Conservation (phyloP, 2,888 invertebrate species). For the Hydraecia micacea region DNA sequence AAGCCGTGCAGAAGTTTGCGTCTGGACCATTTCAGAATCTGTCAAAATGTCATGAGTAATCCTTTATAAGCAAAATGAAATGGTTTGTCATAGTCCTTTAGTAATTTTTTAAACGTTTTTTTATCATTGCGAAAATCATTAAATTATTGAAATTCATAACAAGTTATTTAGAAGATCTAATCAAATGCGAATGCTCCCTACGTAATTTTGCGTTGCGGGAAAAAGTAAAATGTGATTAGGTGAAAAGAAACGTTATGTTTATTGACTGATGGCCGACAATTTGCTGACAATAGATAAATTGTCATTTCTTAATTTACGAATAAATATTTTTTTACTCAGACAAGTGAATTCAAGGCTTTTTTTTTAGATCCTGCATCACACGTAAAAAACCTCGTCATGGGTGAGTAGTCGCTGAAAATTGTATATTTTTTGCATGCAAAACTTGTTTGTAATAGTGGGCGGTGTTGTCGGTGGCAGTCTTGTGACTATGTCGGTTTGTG, state of each 20-base stretch:
- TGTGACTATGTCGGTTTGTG: constrained; percentile 78
- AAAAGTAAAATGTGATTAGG: not conserved
- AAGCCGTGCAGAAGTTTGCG: not conserved
- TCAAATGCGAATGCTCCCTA: not conserved
- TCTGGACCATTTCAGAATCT: constrained; percentile 26
- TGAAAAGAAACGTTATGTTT: constrained; percentile 63
- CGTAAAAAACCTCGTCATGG: constrained; percentile 79
- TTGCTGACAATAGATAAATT: constrained; percentile 68
- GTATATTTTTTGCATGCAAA: constrained; percentile 60
- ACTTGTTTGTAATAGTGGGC: constrained; percentile 82
- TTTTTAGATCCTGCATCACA: constrained; percentile 65
- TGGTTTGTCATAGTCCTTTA: not conserved
- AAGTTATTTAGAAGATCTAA: too few relatives aligned
- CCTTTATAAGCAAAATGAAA: constrained; percentile 33
- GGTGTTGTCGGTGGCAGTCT: constrained; percentile 75
- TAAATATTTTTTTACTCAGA: constrained; percentile 71
- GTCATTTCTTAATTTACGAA: constrained; percentile 75
- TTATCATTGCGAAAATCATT: not conserved
- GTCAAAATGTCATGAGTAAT: constrained; percentile 43
- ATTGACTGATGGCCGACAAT: constrained; percentile 70
- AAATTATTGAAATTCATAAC: not conserved
- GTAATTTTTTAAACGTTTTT: not conserved
- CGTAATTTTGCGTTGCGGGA: not conserved
- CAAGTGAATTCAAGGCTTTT: constrained; percentile 71
- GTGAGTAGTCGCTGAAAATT: constrained; percentile 78